Conservation (phyloP, 2,888 invertebrate species). For the Lydus trimaculatus region DNA sequence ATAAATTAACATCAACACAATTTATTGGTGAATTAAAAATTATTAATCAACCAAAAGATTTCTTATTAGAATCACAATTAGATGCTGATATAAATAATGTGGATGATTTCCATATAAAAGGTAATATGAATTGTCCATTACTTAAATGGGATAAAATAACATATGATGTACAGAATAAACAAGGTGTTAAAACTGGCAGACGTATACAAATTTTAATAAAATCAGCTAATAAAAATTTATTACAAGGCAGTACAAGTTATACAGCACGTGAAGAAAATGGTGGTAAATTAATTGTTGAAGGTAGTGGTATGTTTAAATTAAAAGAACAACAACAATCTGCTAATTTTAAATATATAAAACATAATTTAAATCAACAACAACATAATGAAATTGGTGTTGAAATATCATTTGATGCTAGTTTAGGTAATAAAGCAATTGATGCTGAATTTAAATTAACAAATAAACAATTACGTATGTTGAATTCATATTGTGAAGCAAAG, state of each 20-base stretch:
- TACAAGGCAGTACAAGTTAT: constrained; percentile 77
- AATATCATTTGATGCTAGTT: constrained; percentile 71
- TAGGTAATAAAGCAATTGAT: constrained; percentile 75
- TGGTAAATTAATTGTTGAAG: constrained; percentile 76
- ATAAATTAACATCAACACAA: constrained; percentile 65
- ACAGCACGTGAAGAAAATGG: constrained; percentile 74
- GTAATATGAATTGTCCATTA: constrained; percentile 69
- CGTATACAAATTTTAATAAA: constrained; percentile 70
- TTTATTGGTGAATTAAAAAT: constrained; percentile 65
- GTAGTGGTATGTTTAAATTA: constrained; percentile 76
- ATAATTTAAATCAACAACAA: constrained; percentile 65
- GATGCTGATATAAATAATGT: constrained; percentile 67
- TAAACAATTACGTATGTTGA: constrained; percentile 73
- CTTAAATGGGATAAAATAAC: constrained; percentile 71
- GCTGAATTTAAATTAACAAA: constrained; percentile 76
- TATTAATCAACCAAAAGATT: constrained; percentile 50
- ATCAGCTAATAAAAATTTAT: constrained; percentile 70
- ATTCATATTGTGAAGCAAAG: constrained; percentile 80
- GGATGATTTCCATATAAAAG: constrained; percentile 71
- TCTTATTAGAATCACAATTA: constrained; percentile 64
- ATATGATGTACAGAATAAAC: constrained; percentile 69
- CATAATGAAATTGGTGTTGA: constrained; percentile 74
- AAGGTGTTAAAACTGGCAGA: constrained; percentile 64
- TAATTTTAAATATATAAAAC: constrained; percentile 76
- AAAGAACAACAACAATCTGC: constrained; percentile 73